Evolutionary conservation across 2,888 invertebrate genomes (phyloP).

Genomic region (Minunthozetes semirufus): DNA sequence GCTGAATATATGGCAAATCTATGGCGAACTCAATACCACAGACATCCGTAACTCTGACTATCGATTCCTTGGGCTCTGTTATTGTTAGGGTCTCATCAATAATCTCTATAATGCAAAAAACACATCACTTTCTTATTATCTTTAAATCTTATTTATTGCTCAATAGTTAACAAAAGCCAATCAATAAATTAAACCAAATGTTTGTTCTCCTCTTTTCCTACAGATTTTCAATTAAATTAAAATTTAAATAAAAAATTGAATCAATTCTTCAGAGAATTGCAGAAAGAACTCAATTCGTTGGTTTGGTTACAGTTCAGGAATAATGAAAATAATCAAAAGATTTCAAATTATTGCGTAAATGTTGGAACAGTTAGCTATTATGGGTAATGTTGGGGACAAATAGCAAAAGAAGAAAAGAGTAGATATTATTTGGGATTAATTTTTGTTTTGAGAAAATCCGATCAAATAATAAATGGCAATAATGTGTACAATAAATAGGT

Average conservation of each 20-base stretch:
- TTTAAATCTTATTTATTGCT: constrained; percentile 21
- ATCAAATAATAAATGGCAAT: constrained; percentile 15
- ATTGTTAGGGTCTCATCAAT: constrained; percentile 22
- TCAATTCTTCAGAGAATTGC: background rate
- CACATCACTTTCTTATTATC: background rate
- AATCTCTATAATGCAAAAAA: constrained; percentile 24
- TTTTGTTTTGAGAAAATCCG: background rate
- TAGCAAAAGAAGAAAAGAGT: background rate
- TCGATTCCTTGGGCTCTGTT: background rate
- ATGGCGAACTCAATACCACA: constrained; percentile 27
- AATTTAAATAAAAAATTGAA: background rate
- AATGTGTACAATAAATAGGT: constrained; percentile 11
- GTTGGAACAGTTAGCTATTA: too few species aligned
- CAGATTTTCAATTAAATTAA: background rate
- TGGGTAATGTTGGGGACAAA: too few species aligned
- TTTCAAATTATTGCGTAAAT: too few species aligned
- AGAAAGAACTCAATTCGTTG: background rate
- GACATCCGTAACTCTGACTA: constrained; percentile 22
- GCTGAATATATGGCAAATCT: constrained; percentile 23
- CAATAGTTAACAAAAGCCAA: background rate
- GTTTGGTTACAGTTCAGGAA: background rate
- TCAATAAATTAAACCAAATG: too few species aligned
- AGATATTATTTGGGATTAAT: background rate
- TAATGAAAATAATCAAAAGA: too few species aligned
- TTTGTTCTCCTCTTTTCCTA: too few species aligned